Conservation (phyloP, 2,888 invertebrate species). For the Seira ritae region DNA sequence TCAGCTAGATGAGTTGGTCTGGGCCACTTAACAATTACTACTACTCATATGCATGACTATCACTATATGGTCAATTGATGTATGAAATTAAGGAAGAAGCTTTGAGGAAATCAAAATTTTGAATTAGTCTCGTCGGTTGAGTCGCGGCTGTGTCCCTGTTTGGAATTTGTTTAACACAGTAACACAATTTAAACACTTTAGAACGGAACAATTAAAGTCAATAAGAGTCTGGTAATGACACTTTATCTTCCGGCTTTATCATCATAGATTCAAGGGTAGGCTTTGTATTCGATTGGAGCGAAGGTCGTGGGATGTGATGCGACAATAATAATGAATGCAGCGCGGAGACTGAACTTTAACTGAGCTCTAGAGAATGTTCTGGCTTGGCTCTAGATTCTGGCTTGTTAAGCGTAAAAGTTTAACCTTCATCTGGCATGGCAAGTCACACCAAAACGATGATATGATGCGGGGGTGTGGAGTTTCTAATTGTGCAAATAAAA, state of each 20-base stretch:
- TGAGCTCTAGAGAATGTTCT: background rate
- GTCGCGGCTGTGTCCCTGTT: too few relatives aligned
- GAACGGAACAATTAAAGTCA: background rate
- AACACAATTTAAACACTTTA: too few relatives aligned
- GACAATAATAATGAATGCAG: background rate
- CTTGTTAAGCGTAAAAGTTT: background rate
- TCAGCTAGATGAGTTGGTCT: too few relatives aligned
- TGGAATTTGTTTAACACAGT: too few relatives aligned
- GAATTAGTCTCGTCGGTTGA: too few relatives aligned
- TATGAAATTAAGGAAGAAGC: too few relatives aligned
- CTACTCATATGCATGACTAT: too few relatives aligned
- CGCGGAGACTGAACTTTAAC: background rate
- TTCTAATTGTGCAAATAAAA: constrained; percentile 26
- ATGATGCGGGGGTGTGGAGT: constrained; percentile 27
- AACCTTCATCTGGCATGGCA: constrained; percentile 43
- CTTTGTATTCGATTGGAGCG: background rate
- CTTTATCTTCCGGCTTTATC: constrained; percentile 23
- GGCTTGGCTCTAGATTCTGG: too few relatives aligned
- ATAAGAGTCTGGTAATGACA: too few relatives aligned
- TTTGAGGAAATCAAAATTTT: too few relatives aligned
- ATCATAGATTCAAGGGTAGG: constrained; percentile 39
- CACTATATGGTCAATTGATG: too few relatives aligned
- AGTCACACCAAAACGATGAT: constrained; percentile 11
- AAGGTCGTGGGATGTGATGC: constrained; percentile 6
- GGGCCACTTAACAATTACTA: too few relatives aligned